phyloP scores from a whole-genome alignment of 2,888 invertebrate species.

The Heterodera filipjevi region DNA sequence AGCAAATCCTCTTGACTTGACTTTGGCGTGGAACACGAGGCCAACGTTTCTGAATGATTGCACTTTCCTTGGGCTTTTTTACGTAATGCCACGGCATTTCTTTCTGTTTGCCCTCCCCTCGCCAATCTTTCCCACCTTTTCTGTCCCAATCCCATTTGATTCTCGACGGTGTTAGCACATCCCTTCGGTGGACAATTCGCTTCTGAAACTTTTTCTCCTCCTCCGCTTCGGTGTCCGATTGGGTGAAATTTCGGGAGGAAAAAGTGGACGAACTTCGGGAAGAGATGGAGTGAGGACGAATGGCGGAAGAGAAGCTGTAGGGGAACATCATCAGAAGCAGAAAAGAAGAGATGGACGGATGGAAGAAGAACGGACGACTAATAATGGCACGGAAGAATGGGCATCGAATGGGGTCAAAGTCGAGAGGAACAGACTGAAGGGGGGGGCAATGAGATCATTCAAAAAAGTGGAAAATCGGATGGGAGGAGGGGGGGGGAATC shows the following conservation, averaged over 20 bases:
- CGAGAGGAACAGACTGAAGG: neutral
- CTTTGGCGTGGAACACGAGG: conserved; percentile 15
- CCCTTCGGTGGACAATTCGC: conserved; percentile 8
- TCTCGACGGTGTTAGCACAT: neutral
- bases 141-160: neutral
- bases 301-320: neutral
- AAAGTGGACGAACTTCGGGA: conserved; percentile 18
- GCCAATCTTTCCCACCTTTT: neutral
- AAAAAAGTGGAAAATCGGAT: neutral
- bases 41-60: conserved; percentile 8
- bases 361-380: neutral
- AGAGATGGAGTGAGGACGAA: neutral
- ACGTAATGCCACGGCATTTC: no score
- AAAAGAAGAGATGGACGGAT: neutral
- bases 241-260: conserved; percentile 29
- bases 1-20: conserved; percentile 12
- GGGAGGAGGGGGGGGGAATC: neutral
- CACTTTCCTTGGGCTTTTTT: neutral
- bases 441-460: neutral
- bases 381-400: conserved; percentile 1
- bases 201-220: conserved; percentile 16
- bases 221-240: conserved; percentile 32
- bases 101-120: no score
- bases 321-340: conserved; percentile 1
- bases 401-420: neutral